Base-by-base conservation (phyloP, 2,113 vertebrate species). In the Periophthalmodon schlosseri region DNA sequence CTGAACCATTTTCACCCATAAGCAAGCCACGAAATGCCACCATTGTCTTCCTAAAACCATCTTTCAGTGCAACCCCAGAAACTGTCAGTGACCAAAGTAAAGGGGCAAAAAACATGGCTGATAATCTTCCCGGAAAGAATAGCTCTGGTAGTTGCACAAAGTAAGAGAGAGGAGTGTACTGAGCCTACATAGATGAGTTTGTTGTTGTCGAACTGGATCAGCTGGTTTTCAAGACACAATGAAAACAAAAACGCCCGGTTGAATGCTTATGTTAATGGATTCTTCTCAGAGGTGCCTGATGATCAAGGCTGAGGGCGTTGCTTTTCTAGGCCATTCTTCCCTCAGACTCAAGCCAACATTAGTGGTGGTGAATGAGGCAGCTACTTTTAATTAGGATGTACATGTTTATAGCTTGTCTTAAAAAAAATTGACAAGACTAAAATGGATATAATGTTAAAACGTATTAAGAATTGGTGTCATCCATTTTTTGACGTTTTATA, bases 181-280 rank as follows among this genome's bases (percentile, higher is more conserved):
- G 52, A 72, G 34, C 66, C 46, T n/a, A 21, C 52, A 20, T n/a
- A 9, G 13, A 47, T 28, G 60, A 54, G 11, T 65, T 60, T 68
- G 75, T 57, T 81, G 73, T 75, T 75, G 83, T 66, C 24, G 1
- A 74, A 75, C 87, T 64, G 71, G 86, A 70, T 33, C 2, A 5
- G 71, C 86, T 57, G 84, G 81, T 76, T 87, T 78, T 60, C 33
- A 15, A 11, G 33, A 60, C 39, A 78, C 75, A 67, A 73, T 56
- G 24, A 65, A 65, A 65, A 77, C 39, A 68, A 70, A 50, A 68
- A 67, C 71, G 74, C 72, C 79, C 68, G 58, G 79, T 68, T 74
- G 21, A 69, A 73, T 33, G 15, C 72, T 16, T 20, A 73, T 74
- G 83, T 68, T 75, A 78, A 81, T 24, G 18, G 11, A 33, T 34